Evolutionary conservation across 2,888 invertebrate species (phyloP).

Genomic region (Drosophila robusta): DNA sequence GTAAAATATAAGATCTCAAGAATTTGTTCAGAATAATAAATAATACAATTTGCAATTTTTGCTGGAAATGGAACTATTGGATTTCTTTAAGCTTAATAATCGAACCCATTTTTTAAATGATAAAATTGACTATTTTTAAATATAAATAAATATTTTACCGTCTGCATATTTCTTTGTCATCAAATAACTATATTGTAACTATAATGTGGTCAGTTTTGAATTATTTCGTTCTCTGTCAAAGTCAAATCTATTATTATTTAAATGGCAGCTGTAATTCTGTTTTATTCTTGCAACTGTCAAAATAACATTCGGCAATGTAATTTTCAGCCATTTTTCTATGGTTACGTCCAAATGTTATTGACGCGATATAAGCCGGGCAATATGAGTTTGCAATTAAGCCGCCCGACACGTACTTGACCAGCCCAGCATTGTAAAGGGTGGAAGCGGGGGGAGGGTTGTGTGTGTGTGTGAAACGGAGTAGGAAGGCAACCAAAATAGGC

Average conservation of each 20-base stretch:
- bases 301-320: not conserved
- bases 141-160: too few species aligned
- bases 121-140: too few species aligned
- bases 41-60: too few species aligned
- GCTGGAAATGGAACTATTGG: too few species aligned
- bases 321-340: conserved; percentile 10
- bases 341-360: conserved; percentile 19
- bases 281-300: conserved; percentile 12
- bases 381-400: conserved; percentile 58
- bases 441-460: not conserved
- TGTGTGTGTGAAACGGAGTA: not conserved
- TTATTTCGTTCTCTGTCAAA: not conserved
- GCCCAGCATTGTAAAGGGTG: conserved; percentile 11
- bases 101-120: too few species aligned
- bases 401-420: conserved; percentile 47
- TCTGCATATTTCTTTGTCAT: not conserved
- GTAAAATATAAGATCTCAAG: too few species aligned
- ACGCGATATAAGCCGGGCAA: conserved; percentile 48
- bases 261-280: not conserved
- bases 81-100: too few species aligned
- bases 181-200: not conserved
- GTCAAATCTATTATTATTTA: not conserved
- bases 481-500: conserved; percentile 34
- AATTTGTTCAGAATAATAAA: too few species aligned
- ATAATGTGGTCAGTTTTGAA: not conserved